phyloP scores from a whole-genome alignment of 2,113 vertebrate species.

The Boleophthalmus pectinirostris region DNA sequence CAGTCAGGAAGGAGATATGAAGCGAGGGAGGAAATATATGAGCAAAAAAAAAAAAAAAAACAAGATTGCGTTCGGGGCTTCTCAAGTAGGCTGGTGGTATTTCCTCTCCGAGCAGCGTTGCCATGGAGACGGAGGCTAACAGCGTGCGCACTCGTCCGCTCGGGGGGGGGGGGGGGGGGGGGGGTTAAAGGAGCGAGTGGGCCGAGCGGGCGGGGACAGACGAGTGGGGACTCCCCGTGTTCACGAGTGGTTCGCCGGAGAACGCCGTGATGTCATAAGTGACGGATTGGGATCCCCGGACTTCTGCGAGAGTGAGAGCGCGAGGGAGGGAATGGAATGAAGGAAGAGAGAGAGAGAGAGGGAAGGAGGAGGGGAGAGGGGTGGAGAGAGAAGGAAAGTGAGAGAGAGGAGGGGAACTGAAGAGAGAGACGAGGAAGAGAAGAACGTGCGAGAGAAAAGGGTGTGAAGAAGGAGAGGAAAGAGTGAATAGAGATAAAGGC shows the following conservation, averaged over 20 bases:
- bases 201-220: constrained; percentile 44
- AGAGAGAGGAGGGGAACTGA: not conserved
- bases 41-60: constrained; percentile 2
- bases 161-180: no score
- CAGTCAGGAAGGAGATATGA: constrained; percentile 11
- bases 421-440: not conserved
- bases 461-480: no score
- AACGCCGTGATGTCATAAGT: constrained; percentile 69
- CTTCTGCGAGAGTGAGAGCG: constrained; percentile 19
- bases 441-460: not conserved
- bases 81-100: constrained; percentile 44
- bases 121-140: constrained; percentile 65
- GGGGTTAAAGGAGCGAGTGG: constrained; percentile 21
- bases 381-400: not conserved
- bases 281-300: constrained; percentile 69
- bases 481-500: no score
- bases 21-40: not conserved
- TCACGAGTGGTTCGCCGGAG: constrained; percentile 34
- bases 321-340: not conserved
- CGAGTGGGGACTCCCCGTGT: constrained; percentile 68
- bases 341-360: not conserved
- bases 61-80: constrained; percentile 9
- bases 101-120: constrained; percentile 58
- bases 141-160: constrained; percentile 12
- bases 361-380: not conserved